Evolutionary conservation across 2,888 invertebrate genomes (phyloP), one percentile per base, ranked within the genome.

Genomic region (Epirrhoe tristata): DNA sequence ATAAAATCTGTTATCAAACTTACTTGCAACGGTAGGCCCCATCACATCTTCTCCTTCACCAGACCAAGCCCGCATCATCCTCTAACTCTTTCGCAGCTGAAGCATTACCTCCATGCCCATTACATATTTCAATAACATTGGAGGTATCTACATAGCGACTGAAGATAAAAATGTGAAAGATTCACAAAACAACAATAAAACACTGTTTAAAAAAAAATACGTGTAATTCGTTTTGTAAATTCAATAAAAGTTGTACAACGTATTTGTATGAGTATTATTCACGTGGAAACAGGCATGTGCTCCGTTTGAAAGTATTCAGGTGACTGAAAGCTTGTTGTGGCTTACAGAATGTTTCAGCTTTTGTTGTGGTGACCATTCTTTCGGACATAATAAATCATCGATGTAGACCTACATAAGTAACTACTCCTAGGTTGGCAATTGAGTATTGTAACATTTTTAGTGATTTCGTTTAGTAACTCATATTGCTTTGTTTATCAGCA

Each of bases 21-120:
- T 78, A 93, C 92, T 83, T 10, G 88, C 81, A 0, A 93, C 87
- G 0, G 88, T 78, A 1, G 92, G 89, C 8, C 93, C 93, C 93
- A 93, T 92, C 6, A 82, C 84, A 76, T 90, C 91, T 0, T 76
- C 79, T 0, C 77, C 79, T 39, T 84, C 85, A 0, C 86, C 86
- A 0, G 88, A 85, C 92, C 92, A 92, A 58, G 91, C 91, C 56
- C 89, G 80, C 91, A 91, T 91, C 68, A 50, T 74, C 77, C 69
- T 76, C 36, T 62, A 67, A 72, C 43, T 57, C 2, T 64, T 58
- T 34, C 14, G 6, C 17, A 57, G 65, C 69, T 68, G 63, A 64
- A 63, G 32, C 63, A 65, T 43, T 64, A 65, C 52, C 7, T 59
- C 31, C n/a, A 63, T 31, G 34, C 54, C 32, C 48, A n/a, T 36